These are phyloP conservation scores for Microplitis deprimator DNA, from an alignment of 2,888 invertebrate species.

Conservation along the genomic window DNA sequence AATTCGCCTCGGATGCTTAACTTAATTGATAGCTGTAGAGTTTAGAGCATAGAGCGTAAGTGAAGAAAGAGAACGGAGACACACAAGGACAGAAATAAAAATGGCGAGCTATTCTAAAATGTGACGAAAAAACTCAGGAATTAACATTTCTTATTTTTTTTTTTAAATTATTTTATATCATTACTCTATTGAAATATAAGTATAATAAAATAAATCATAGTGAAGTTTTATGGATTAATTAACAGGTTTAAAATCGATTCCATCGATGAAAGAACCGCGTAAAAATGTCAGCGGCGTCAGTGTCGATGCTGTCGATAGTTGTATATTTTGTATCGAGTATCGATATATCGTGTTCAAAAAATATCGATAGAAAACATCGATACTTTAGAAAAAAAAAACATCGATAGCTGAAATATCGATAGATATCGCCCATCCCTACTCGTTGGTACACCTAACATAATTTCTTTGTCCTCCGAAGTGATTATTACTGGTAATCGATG, in stretches of 20 bases:
- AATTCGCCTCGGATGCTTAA: too few species aligned
- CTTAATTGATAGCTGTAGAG: too few species aligned
- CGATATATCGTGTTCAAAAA: background rate
- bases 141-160: background rate
- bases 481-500: too few species aligned
- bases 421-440: background rate
- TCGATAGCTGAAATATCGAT: background rate
- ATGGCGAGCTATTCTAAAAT: background rate
- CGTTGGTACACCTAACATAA: too few species aligned
- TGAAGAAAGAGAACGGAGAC: too few species aligned
- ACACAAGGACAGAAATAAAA: too few species aligned
- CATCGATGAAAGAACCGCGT: too few species aligned
- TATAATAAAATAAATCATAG: background rate
- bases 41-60: too few species aligned
- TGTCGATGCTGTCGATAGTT: background rate
- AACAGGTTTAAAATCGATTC: background rate
- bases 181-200: background rate
- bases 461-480: too few species aligned
- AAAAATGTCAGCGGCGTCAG: too few species aligned
- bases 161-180: background rate
- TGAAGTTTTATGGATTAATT: background rate
- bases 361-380: background rate
- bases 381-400: too few species aligned
- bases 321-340: background rate
- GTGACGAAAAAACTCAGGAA: background rate